A percentile compares a stretch with the other conserved stretches of the same genome.
Conservation (phyloP, 1,140 invertebrate species). For the Leptinotarsa defecta region DNA sequence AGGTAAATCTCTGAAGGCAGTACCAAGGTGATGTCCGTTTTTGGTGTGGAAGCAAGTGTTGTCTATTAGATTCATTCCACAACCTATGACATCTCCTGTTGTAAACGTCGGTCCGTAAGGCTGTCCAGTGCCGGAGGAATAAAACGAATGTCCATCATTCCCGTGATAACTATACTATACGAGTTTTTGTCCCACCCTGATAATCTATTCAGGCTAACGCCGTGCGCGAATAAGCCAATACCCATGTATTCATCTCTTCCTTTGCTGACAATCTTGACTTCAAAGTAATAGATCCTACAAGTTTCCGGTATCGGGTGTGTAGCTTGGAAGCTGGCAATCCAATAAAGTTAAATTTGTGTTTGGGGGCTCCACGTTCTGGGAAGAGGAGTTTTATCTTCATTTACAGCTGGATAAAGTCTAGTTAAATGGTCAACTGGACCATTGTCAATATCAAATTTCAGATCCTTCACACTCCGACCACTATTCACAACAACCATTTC, state of each 20-base stretch:
- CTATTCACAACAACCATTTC: constrained; percentile 68
- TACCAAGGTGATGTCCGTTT: constrained; percentile 96
- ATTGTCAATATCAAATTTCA: constrained; percentile 63
- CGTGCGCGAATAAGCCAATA: constrained; percentile 93
- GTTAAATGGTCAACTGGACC: constrained; percentile 77
- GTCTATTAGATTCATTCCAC: constrained; percentile 96
- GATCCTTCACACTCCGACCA: constrained; percentile 64
- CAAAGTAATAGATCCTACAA: constrained; percentile 99
- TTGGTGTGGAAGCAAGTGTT: constrained; percentile 99
- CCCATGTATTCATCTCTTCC: constrained; percentile 99
- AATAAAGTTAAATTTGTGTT: constrained; percentile 97
- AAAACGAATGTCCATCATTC: constrained; percentile 99
- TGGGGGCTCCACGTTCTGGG: constrained; percentile 94
- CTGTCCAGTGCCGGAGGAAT: constrained; percentile 93
- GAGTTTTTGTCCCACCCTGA: constrained; percentile 99
- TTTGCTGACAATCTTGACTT: constrained; percentile 98
- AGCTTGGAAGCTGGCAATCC: constrained; percentile 93
- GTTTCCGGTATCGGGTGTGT: constrained; percentile 93
- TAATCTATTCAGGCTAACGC: constrained; percentile 95
- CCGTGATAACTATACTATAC: constrained; percentile 99
- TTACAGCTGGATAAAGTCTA: constrained; percentile 92
- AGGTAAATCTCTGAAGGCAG: constrained; percentile 94
- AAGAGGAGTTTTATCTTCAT: constrained; percentile 92
- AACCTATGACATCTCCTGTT: constrained; percentile 96
- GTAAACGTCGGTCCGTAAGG: constrained; percentile 99